Percentiles rank a stretch among this genome's conserved stretches.
These are phyloP conservation scores for Dendrolimus punctatus DNA, from an alignment of 1,140 invertebrate species.

Conservation along the genomic window DNA sequence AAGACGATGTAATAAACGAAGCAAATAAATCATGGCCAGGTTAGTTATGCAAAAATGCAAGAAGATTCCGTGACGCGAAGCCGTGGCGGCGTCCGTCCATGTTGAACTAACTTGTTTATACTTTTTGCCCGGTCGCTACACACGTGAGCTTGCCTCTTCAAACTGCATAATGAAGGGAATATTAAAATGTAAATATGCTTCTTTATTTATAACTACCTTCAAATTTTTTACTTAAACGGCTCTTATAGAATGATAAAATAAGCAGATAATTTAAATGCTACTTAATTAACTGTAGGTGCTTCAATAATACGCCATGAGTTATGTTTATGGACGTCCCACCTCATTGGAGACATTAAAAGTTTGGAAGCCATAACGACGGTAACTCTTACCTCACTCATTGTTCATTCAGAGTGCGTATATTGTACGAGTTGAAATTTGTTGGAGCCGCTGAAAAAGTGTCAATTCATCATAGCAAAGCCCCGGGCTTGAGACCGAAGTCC, in stretches of 20 bases:
- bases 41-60: constrained; percentile 66
- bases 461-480: constrained; percentile 69
- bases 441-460: constrained; percentile 64
- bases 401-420: constrained; percentile 64
- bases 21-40: constrained; percentile 47
- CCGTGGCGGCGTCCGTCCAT: constrained; percentile 43
- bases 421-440: constrained; percentile 63
- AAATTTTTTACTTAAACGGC: constrained; percentile 8
- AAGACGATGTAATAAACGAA: constrained; percentile 13
- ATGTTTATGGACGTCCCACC: constrained; percentile 54
- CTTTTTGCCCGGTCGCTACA: constrained; percentile 32
- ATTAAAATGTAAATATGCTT: constrained; percentile 22
- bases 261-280: constrained; percentile 25
- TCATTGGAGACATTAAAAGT: constrained; percentile 67
- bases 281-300: constrained; percentile 37
- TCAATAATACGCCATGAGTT: constrained; percentile 46
- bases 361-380: constrained; percentile 47
- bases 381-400: constrained; percentile 53
- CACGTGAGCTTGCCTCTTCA: constrained; percentile 30
- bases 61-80: constrained; percentile 53
- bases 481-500: constrained; percentile 61
- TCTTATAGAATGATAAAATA: constrained; percentile 13
- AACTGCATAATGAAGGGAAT: constrained; percentile 28
- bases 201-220: constrained; percentile 3
- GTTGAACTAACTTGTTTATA: constrained; percentile 44